Evolutionary conservation across 64 coral and sea anemone genomes (phyloP).

Genomic region (Cladopsammia gracilis): DNA sequence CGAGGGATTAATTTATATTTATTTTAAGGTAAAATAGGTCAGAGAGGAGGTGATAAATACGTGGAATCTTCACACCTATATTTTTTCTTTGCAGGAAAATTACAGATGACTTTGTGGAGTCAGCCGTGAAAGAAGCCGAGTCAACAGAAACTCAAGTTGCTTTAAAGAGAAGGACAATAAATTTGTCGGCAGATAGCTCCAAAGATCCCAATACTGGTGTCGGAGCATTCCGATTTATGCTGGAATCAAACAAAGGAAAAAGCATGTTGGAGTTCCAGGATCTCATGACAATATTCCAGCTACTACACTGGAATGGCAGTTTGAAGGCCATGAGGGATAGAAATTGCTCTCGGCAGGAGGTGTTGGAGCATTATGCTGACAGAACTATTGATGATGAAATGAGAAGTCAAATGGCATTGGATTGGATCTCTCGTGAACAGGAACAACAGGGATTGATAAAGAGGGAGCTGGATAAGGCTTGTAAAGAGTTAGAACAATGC

Average conservation of each 20-base stretch:
- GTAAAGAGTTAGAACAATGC: conserved; percentile 86
- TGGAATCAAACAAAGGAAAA: conserved; percentile 90
- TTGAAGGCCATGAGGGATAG: conserved; percentile 95
- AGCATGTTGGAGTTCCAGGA: conserved; percentile 96
- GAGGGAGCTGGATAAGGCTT: conserved; percentile 77
- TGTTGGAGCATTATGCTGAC: conserved; percentile 82
- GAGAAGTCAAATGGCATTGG: conserved; percentile 96
- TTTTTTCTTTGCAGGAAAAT: conserved; percentile 77
- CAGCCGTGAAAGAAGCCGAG: conserved; percentile 90
- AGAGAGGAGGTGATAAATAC: no score
- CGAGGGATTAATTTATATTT: no score
- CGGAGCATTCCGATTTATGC: conserved; percentile 93
- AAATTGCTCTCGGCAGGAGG: conserved; percentile 93
- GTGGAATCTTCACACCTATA: no score
- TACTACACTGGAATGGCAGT: conserved; percentile 96
- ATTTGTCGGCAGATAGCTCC: conserved; percentile 52
- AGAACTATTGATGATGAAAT: conserved; percentile 95
- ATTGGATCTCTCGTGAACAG: conserved; percentile 95
- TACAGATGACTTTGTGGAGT: conserved; percentile 95
- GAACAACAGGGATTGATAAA: conserved; percentile 87
- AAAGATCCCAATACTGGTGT: conserved; percentile 83
- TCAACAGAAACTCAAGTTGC: conserved; percentile 70
- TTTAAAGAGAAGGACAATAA: conserved; percentile 73
- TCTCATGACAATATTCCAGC: conserved; percentile 96
- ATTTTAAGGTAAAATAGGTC: no score